Evolutionary conservation across 2,888 invertebrate species (phyloP).

Genomic region (Psylliodes chrysocephalus): DNA sequence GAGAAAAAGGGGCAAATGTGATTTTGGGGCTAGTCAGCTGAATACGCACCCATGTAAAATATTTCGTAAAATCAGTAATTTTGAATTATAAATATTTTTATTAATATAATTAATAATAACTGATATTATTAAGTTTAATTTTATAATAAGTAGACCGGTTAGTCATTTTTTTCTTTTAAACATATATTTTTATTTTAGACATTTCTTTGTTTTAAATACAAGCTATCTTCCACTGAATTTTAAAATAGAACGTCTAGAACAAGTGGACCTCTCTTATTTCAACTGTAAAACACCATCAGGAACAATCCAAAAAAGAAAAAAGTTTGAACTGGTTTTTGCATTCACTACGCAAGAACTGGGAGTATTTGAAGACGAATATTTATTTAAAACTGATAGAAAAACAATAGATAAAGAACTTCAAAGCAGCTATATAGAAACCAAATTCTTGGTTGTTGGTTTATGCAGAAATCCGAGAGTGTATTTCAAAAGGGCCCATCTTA

Average conservation of each 20-base stretch:
- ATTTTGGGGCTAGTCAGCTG: too few relatives aligned
- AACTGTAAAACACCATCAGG: conserved; percentile 71
- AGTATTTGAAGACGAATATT: conserved; percentile 67
- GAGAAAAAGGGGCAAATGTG: too few relatives aligned
- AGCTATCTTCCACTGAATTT: conserved; percentile 69
- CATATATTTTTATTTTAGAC: conserved; percentile 63
- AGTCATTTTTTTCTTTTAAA: neutral
- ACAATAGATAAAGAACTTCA: too few relatives aligned
- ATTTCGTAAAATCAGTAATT: too few relatives aligned
- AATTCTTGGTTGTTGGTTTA: conserved; percentile 71
- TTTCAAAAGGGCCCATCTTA: conserved; percentile 70
- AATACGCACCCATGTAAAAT: too few relatives aligned
- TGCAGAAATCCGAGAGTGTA: conserved; percentile 73
- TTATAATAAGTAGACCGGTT: neutral
- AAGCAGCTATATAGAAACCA: too few relatives aligned
- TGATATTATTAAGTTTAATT: too few relatives aligned
- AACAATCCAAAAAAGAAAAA: conserved; percentile 70
- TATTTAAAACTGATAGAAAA: conserved; percentile 67
- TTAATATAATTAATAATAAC: too few relatives aligned
- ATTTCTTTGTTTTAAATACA: conserved; percentile 75
- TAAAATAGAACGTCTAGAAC: conserved; percentile 43
- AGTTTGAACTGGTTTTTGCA: conserved; percentile 71
- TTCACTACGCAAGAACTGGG: conserved; percentile 73
- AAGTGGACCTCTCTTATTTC: conserved; percentile 61
- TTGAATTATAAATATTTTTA: too few relatives aligned